Evolutionary conservation across 2,797 vertebrate species (phyloP).

Genomic region (Ceryle rudis): DNA sequence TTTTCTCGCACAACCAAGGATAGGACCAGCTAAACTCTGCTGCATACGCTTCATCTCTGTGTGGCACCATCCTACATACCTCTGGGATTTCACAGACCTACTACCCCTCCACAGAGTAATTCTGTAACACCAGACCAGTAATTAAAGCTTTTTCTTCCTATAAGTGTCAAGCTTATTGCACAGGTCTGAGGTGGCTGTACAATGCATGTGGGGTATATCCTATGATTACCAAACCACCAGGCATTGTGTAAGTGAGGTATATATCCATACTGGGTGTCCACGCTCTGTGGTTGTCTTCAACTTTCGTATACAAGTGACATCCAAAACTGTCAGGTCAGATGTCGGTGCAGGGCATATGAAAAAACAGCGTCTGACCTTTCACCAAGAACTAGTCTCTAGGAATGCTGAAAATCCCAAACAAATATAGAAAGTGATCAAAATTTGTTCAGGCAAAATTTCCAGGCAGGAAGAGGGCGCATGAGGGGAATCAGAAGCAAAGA

Average conservation of each 20-base stretch:
- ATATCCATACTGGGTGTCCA: background rate
- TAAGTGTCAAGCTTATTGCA: background rate
- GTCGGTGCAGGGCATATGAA: background rate
- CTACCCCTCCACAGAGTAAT: background rate
- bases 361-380: background rate
- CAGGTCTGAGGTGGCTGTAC: background rate
- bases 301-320: background rate
- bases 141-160: background rate
- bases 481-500: background rate
- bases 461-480: background rate
- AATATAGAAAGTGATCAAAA: constrained; percentile 5
- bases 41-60: background rate
- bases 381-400: background rate
- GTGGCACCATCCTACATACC: background rate
- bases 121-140: background rate
- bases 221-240: background rate
- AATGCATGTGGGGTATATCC: background rate
- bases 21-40: background rate
- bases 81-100: background rate
- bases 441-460: background rate
- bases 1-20: background rate
- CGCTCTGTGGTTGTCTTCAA: background rate
- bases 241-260: background rate
- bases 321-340: background rate
- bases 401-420: background rate